A percentile compares a stretch with the other conserved stretches of the same genome.
These are phyloP conservation scores for Pseudomyrmex cubaensis DNA, from an alignment of 1,140 invertebrate genomes.

Conservation along the genomic window DNA sequence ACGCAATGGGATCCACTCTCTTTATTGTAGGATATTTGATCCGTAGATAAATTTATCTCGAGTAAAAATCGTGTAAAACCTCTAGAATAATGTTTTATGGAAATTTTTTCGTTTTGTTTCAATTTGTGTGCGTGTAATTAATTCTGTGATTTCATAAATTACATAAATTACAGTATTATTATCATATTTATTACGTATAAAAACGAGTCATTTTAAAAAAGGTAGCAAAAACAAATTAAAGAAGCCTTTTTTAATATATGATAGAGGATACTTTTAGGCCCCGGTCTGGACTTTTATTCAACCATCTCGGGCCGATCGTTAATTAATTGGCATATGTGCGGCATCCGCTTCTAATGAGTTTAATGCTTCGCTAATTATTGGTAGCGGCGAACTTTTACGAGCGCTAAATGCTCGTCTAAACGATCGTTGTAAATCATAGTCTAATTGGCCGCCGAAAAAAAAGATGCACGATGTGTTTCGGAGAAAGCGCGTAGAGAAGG, in stretches of 20 bases:
- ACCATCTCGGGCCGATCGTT: conserved; percentile 48
- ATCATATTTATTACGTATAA: background rate
- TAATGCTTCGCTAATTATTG: conserved; percentile 72
- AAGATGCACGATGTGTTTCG: background rate
- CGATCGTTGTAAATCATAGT: conserved; percentile 74
- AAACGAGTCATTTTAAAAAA: background rate
- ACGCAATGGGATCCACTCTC: background rate
- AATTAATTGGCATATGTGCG: conserved; percentile 72
- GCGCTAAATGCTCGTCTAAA: conserved; percentile 65
- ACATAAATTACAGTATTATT: background rate
- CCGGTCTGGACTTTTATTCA: conserved; percentile 32
- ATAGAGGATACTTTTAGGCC: background rate
- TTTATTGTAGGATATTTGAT: background rate
- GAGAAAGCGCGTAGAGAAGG: background rate
- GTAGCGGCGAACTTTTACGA: conserved; percentile 72
- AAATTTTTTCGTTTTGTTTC: background rate
- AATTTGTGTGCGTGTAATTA: background rate
- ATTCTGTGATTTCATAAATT: background rate
- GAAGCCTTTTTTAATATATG: background rate
- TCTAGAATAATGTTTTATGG: background rate
- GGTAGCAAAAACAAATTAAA: background rate
- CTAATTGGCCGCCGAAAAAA: conserved; percentile 63
- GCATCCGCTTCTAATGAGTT: conserved; percentile 64
- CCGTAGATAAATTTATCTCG: too few species aligned
- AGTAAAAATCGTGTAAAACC: too few species aligned